phyloP scores from a whole-genome alignment of 2,888 invertebrate species.

The Cheilosia vernalis region DNA sequence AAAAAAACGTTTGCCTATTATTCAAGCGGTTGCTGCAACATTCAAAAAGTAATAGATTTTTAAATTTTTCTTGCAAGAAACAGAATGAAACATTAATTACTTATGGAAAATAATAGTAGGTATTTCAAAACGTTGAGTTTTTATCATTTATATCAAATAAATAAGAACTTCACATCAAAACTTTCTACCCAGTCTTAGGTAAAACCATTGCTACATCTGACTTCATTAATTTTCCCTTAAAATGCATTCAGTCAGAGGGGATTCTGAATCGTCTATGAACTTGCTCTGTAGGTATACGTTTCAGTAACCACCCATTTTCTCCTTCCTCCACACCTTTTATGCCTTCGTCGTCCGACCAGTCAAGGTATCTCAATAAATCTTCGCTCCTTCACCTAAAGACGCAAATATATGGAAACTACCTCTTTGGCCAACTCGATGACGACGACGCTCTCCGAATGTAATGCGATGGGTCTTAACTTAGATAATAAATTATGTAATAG shows the following conservation, averaged over 20 bases:
- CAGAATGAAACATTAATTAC: too few species aligned
- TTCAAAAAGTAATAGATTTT: too few species aligned
- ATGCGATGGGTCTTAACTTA: constrained; percentile 62
- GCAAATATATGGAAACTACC: constrained; percentile 46
- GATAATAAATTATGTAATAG: constrained; percentile 63
- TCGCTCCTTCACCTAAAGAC: constrained; percentile 53
- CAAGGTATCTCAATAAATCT: constrained; percentile 53
- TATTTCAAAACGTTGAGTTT: too few species aligned
- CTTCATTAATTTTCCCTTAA: constrained; percentile 62
- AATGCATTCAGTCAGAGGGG: constrained; percentile 39
- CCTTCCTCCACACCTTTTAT: neutral
- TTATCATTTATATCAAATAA: too few species aligned
- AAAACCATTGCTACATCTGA: constrained; percentile 38
- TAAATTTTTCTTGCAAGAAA: too few species aligned
- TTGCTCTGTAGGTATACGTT: neutral
- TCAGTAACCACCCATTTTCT: constrained; percentile 18
- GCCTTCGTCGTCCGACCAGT: constrained; percentile 17
- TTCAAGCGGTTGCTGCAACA: too few species aligned
- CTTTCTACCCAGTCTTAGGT: neutral
- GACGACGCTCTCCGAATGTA: constrained; percentile 42
- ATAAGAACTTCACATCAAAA: neutral
- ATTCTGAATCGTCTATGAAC: constrained; percentile 24
- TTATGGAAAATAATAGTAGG: too few species aligned
- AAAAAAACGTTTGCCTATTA: too few species aligned
- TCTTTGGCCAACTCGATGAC: constrained; percentile 23